Conservation (phyloP, 2,113 vertebrate genomes). For the Scalopus aquaticus region DNA sequence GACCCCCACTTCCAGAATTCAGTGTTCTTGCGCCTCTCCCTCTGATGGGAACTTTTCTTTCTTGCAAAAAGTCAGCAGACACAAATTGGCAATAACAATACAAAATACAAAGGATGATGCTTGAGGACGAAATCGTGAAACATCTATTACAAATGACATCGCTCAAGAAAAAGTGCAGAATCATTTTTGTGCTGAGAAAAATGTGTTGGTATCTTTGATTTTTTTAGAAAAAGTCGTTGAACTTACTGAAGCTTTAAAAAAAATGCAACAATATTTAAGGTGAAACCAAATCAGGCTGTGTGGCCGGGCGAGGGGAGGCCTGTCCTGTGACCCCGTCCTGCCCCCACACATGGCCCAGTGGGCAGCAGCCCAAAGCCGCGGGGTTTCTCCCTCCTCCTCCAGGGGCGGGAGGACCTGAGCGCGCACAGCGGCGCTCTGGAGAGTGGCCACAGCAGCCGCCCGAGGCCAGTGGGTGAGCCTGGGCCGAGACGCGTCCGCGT, state of each 20-base stretch:
- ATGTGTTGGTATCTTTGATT: conserved; percentile 58
- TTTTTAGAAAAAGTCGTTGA: neutral
- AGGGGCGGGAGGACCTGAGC: too few species aligned
- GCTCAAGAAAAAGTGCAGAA: conserved; percentile 46
- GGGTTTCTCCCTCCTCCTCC: too few species aligned
- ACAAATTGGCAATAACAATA: neutral
- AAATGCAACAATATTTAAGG: conserved; percentile 63
- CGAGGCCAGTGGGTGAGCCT: too few species aligned
- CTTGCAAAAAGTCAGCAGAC: neutral
- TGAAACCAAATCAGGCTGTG: conserved; percentile 75
- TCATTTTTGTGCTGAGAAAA: conserved; percentile 52
- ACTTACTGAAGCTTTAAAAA: conserved; percentile 64
- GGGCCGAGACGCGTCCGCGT: too few species aligned
- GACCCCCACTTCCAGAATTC: neutral
- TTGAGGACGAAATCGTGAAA: conserved; percentile 14
- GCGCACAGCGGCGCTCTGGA: too few species aligned
- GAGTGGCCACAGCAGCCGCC: too few species aligned
- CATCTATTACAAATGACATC: conserved; percentile 53
- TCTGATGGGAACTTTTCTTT: too few species aligned
- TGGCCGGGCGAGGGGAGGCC: neutral
- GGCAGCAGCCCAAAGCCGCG: too few species aligned
- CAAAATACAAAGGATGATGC: too few species aligned
- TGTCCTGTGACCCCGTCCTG: too few species aligned
- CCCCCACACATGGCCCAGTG: too few species aligned
- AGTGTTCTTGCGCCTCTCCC: neutral